Evolutionary conservation across 2,888 invertebrate genomes (phyloP).

Genomic region (Melolontha melolontha): DNA sequence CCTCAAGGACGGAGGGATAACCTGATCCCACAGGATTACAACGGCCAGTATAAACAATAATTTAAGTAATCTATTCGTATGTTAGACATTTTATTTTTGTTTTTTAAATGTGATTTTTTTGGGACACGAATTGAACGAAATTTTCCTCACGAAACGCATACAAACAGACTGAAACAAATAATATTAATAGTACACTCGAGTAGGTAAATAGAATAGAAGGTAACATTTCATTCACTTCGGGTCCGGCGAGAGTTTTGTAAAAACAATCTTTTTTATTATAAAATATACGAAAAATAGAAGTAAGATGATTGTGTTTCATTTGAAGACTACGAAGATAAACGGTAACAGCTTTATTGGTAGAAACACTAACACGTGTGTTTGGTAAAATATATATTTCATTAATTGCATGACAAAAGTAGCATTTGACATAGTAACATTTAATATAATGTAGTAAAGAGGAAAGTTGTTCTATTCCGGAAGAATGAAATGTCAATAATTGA

Average conservation of each 20-base stretch:
- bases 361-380: too few relatives aligned
- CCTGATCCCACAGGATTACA: constrained; percentile 71
- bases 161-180: constrained; percentile 22
- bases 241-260: constrained; percentile 14
- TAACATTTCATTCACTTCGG: constrained; percentile 16
- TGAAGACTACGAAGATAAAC: neutral
- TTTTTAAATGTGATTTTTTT: constrained; percentile 12
- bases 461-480: too few relatives aligned
- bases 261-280: constrained; percentile 25
- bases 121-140: too few relatives aligned
- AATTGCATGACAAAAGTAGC: too few relatives aligned
- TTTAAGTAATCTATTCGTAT: constrained; percentile 17
- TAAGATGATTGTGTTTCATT: constrained; percentile 15
- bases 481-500: too few relatives aligned
- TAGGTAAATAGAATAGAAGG: constrained; percentile 6
- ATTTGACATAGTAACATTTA: too few relatives aligned
- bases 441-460: too few relatives aligned
- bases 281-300: constrained; percentile 17
- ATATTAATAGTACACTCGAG: constrained; percentile 24
- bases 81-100: constrained; percentile 17
- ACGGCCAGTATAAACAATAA: constrained; percentile 71
- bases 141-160: too few relatives aligned
- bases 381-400: too few relatives aligned
- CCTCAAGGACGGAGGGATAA: constrained; percentile 67
- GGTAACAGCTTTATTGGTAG: too few relatives aligned